Conservation (phyloP, 2,888 invertebrate genomes). For the Phalangium opilio region DNA sequence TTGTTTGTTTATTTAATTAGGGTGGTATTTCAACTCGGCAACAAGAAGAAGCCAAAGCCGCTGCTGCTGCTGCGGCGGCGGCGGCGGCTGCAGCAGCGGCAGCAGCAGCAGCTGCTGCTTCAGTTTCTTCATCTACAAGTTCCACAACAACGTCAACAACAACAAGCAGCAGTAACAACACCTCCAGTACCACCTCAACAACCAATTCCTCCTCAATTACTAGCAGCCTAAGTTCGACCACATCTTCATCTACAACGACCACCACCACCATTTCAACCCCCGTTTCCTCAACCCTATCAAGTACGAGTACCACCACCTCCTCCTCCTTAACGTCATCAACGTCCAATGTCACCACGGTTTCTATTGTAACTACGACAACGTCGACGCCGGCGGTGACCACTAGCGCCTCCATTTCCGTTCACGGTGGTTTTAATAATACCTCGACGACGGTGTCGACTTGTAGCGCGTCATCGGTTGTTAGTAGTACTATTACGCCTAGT, state of each 20-base stretch:
- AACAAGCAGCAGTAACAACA: neutral
- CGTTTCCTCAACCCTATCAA: too few relatives aligned
- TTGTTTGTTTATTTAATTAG: slow-evolving; percentile 3
- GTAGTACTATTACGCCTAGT: too few relatives aligned
- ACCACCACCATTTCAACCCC: too few relatives aligned
- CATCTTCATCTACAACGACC: too few relatives aligned
- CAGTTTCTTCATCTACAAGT: slow-evolving; percentile 1
- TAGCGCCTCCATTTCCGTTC: neutral
- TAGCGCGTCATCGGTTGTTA: too few relatives aligned
- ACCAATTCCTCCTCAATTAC: slow-evolving; percentile 6
- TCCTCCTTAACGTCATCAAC: neutral
- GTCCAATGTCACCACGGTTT: neutral
- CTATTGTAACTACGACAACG: neutral
- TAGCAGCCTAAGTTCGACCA: neutral
- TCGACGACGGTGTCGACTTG: too few relatives aligned
- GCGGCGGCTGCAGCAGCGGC: slow-evolving; percentile 1
- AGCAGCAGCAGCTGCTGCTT: too few relatives aligned
- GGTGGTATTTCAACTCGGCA: slow-evolving; percentile 15
- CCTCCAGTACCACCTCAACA: slow-evolving; percentile 4
- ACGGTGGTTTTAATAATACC: too few relatives aligned
- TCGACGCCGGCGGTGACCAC: slow-evolving; percentile 2
- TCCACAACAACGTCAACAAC: slow-evolving; percentile 5
- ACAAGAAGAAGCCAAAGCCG: slow-evolving; percentile 15
- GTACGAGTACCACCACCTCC: too few relatives aligned
- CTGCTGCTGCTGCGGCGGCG: slow-evolving; percentile 35